Percentiles rank a stretch among this genome's conserved stretches.
Evolutionary conservation across 2,888 invertebrate species (phyloP).

Genomic region (Acanthosepion pharaonis): DNA sequence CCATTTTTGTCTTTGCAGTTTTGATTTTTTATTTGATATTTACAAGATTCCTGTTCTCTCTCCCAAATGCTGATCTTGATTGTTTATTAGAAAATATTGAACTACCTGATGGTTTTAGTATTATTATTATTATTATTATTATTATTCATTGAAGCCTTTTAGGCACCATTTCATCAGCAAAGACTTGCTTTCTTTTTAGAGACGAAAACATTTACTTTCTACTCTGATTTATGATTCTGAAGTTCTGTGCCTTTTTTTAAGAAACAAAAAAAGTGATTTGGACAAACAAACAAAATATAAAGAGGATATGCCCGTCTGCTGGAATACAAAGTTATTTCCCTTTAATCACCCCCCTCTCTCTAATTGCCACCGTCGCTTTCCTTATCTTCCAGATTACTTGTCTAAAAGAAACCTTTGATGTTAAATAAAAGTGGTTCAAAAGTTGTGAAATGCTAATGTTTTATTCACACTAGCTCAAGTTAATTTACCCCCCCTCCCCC

Average conservation of each 20-base stretch:
- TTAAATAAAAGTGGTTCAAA: not conserved
- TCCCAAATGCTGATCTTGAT: not conserved
- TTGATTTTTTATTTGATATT: not conserved
- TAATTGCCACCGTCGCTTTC: too few species aligned
- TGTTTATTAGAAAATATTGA: not conserved
- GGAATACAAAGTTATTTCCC: conserved; percentile 1
- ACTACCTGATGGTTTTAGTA: not conserved
- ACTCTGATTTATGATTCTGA: not conserved
- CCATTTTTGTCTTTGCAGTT: conserved; percentile 9
- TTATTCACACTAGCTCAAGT: not conserved
- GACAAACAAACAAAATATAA: conserved; percentile 6
- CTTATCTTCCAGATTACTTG: not conserved
- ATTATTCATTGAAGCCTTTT: conserved; percentile 6
- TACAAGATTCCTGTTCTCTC: conserved; percentile 1
- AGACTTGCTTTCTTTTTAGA: not conserved
- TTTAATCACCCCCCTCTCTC: not conserved
- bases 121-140: not conserved
- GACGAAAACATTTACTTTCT: not conserved
- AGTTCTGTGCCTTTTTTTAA: conserved; percentile 33
- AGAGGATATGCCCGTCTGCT: not conserved
- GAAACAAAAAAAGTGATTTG: conserved; percentile 33
- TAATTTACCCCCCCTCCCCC: not conserved
- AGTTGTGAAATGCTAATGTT: not conserved
- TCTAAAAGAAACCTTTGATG: not conserved
- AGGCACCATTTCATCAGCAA: not conserved